Percentiles rank a stretch among this genome's conserved stretches.
phyloP scores from a whole-genome alignment of 2,113 vertebrate species.

The Fregata magnificens region DNA sequence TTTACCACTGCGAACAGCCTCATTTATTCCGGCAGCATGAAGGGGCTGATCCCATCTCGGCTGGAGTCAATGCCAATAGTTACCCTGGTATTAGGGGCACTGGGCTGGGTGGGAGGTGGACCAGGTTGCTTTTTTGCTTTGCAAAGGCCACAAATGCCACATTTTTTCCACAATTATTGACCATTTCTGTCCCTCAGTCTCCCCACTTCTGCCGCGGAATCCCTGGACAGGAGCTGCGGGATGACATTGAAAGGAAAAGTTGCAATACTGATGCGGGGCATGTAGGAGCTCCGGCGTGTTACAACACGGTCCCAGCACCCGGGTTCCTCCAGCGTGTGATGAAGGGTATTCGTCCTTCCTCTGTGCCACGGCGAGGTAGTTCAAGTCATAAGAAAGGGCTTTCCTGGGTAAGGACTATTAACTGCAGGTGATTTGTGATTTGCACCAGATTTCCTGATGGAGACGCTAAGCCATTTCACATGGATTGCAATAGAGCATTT shows the following conservation, averaged over 20 bases:
- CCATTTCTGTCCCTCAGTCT: neutral
- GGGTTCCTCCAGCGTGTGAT: neutral
- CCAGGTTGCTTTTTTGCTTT: neutral
- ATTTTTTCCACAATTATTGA: neutral
- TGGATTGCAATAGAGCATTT: neutral
- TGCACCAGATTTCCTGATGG: neutral
- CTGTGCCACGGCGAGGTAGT: neutral
- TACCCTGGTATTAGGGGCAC: neutral
- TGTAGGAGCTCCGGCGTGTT: accelerated
- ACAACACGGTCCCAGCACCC: neutral
- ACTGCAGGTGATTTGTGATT: neutral
- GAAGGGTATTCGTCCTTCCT: neutral
- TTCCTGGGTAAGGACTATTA: neutral
- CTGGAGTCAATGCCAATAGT: neutral
- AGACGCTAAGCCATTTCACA: neutral
- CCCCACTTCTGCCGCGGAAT: neutral
- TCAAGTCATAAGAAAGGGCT: neutral
- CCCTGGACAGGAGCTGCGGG: neutral
- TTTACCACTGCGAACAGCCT: neutral
- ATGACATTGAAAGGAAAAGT: neutral
- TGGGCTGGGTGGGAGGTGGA: neutral
- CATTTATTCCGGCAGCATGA: neutral
- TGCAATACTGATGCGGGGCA: neutral
- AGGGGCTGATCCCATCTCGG: neutral
- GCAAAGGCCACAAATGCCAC: neutral